These are phyloP conservation scores for Ectropis grisescens DNA, from an alignment of 1,140 invertebrate species.

Conservation along the genomic window DNA sequence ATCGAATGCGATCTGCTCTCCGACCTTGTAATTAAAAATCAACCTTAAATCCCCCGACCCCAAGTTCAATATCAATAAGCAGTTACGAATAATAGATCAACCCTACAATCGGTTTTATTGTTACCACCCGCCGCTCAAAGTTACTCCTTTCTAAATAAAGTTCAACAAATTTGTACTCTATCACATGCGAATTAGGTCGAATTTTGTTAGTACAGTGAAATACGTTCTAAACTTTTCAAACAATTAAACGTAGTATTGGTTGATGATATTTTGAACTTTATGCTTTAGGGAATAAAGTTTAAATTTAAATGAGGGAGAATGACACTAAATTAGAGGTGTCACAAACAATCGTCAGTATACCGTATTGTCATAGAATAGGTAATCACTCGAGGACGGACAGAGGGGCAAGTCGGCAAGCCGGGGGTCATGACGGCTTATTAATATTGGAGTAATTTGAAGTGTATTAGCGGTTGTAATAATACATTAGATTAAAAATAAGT, in stretches of 20 bases:
- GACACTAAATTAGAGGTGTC: conserved; percentile 35
- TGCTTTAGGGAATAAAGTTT: too few species aligned
- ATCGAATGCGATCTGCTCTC: conserved; percentile 34
- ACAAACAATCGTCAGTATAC: conserved; percentile 32
- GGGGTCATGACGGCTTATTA: conserved; percentile 19
- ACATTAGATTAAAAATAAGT: too few species aligned
- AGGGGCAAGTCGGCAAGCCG: conserved; percentile 10
- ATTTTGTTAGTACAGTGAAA: too few species aligned
- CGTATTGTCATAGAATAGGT: conserved; percentile 22
- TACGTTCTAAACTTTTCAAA: too few species aligned
- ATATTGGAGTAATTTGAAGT: conserved; percentile 1
- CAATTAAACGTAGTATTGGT: too few species aligned
- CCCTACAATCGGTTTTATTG: conserved; percentile 60
- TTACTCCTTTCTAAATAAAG: conserved; percentile 27
- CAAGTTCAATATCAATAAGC: conserved; percentile 8
- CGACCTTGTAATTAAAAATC: conserved; percentile 6
- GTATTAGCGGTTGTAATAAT: too few species aligned
- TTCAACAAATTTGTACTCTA: conserved; percentile 18
- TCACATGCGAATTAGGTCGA: not conserved
- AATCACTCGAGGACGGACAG: conserved; percentile 43
- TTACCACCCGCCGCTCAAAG: conserved; percentile 61
- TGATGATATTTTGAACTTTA: too few species aligned
- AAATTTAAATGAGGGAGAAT: too few species aligned
- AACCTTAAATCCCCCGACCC: conserved; percentile 6
- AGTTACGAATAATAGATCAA: conserved; percentile 24